Base-by-base conservation (phyloP, 2,888 invertebrate species). In the Coleophora flavipennella region DNA sequence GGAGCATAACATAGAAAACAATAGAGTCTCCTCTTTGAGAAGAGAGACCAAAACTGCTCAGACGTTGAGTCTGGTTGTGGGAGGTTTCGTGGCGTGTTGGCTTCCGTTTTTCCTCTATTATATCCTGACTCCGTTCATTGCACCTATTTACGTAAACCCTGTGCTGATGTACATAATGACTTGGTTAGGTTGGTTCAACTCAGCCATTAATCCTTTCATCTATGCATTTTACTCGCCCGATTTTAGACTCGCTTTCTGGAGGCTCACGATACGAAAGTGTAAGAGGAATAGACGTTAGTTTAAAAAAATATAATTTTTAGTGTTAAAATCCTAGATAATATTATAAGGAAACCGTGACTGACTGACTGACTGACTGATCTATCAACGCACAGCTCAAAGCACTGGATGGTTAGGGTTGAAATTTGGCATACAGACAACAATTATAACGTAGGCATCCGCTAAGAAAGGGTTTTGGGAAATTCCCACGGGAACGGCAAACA, bases 101-200 rank as follows among this genome's bases (percentile, higher is more conserved):
- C 69, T 95, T 25, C 95, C 95, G 0, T 95, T 95, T 71, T 95
- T 95, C 70, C 80, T 94, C 4, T 90, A 92, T 49, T 95, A 95
- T 59, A 74, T 95, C 9, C 80, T 93, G 1, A 92, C 91, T 2
- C 94, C 95, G 4, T 94, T 95, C 58, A 86, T 94, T 39, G 88
- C 89, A 0, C 79, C 75, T 40, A 77, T 83, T 38, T 88, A 89
- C 51, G 87, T 90, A 2, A 87, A 86, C 43, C 83, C 85, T 0
- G 85, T 89, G 3, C 67, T 94, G 38, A 91, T 92, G 88, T 90
- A 90, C 35, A 89, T 91, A 39, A 75, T 95, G 38, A 94, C 94
- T 1, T 95, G 95, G 95, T 78, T 95, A 31, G 95, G 94, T 0
- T 95, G 95, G 94, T 91, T 94, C 56, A 95, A 95, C 66, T 94